Base-by-base conservation (phyloP, 1,140 invertebrate species). In the Wasmannia auropunctata region DNA sequence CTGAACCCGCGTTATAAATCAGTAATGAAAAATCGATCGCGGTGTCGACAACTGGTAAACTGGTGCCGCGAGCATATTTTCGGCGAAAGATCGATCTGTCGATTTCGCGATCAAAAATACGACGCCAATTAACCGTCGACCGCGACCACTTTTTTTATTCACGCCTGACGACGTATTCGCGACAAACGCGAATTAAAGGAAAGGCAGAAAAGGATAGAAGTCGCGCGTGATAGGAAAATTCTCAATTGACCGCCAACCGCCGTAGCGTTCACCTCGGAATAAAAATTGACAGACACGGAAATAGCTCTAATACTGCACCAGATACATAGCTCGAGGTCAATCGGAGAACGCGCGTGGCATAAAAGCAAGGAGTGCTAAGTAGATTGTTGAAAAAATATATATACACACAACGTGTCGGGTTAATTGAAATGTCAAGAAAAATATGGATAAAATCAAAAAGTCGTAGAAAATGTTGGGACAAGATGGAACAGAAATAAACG, bases 211-310 rank as follows among this genome's bases (percentile, higher is more conserved):
- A 62, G 62, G 14, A 16, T 34, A 49, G 22, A 54, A 37, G 40
- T 65, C 60, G n/a, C 28, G 56, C 25, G 19, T 28, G 28, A 14
- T 14, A 37, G 46, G 16, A 69, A n/a, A 80, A 69, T 67, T 49
- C 43, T n/a, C 76, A 69, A 80, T 80, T 69, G 63, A 69, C 22
- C 34, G 34, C 22, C 25, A 69, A 54, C 46, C 19, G 63, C 11
- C 14, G 28, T 16, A 5, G 43, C 63, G 22, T 69, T 69, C 62
- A 69, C 76, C 16, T 43, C 22, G 31, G 25, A n/a, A 69, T 69
- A 54, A 80, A 54, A 69, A 80, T 69, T 54, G 16, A 14, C 34
- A 80, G 63, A 80, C 22, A 54, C 63, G 77, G 62, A 69, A 69
- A 80, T 76, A 58, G 14, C 16, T 58, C 22, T 16, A 11, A 28